These are phyloP conservation scores for Peromyscus polionotus DNA, from an alignment of 2,113 vertebrate genomes.

Conservation along the genomic window DNA sequence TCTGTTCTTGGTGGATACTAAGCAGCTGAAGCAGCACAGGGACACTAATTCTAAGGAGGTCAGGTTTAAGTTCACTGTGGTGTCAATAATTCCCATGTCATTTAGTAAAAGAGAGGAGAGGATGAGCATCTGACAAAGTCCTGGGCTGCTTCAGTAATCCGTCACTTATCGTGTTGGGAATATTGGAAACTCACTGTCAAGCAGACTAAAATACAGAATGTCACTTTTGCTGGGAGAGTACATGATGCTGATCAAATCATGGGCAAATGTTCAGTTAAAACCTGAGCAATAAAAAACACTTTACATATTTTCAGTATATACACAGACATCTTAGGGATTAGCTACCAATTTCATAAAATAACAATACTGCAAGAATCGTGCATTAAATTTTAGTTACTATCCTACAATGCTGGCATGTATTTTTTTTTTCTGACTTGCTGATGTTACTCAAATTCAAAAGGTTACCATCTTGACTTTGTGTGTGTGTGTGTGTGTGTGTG, in stretches of 20 bases:
- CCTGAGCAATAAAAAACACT: background rate
- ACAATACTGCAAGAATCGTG: background rate
- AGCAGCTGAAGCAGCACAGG: background rate
- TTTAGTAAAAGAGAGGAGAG: background rate
- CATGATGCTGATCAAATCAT: background rate
- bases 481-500: no score
- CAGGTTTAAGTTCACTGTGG: background rate
- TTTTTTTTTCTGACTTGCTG: background rate
- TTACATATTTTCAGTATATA: background rate
- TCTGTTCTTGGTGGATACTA: background rate
- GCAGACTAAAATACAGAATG: background rate
- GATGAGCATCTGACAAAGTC: background rate
- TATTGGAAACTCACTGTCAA: background rate
- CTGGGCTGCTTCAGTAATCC: fast-evolving
- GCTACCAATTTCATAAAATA: background rate
- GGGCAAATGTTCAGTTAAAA: background rate
- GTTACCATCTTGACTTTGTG: background rate
- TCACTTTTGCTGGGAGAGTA: background rate
- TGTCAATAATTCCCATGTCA: background rate
- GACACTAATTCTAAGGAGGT: background rate
- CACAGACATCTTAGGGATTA: background rate
- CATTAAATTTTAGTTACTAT: background rate
- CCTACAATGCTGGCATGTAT: background rate
- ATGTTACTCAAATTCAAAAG: background rate
- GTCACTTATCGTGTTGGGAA: background rate